Evolutionary conservation across 2,888 invertebrate genomes (phyloP).

Genomic region (Nomada lathburiana): DNA sequence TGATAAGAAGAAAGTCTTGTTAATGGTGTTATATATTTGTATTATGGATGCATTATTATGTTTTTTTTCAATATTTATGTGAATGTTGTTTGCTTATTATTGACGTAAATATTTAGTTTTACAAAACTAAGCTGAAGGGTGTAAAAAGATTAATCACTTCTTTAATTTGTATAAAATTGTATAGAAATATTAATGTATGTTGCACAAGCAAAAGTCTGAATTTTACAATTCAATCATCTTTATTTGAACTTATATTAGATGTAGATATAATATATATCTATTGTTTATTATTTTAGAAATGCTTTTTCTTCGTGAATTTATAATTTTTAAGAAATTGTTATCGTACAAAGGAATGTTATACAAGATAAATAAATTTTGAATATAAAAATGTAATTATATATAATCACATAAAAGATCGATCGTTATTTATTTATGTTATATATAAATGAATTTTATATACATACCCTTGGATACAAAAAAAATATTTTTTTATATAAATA

Average conservation of each 20-base stretch:
- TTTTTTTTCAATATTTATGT: conserved; percentile 33
- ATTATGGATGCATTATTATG: conserved; percentile 47
- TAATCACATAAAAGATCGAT: conserved; percentile 4
- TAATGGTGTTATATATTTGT: conserved; percentile 41
- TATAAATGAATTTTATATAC: background rate
- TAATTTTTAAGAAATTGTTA: conserved; percentile 28
- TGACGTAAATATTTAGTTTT: conserved; percentile 25
- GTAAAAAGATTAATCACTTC: background rate
- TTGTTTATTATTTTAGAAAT: conserved; percentile 12
- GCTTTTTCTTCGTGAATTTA: conserved; percentile 20
- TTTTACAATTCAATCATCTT: conserved; percentile 44
- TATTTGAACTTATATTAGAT: conserved; percentile 27
- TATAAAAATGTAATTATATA: conserved; percentile 20
- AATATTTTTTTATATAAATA: conserved; percentile 3
- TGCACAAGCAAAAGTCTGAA: conserved; percentile 39
- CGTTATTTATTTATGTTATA: conserved; percentile 8
- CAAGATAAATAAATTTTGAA: conserved; percentile 21
- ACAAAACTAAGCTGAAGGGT: conserved; percentile 13
- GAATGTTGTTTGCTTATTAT: conserved; percentile 40
- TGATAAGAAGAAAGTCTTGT: conserved; percentile 51
- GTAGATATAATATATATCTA: conserved; percentile 30
- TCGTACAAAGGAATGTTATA: conserved; percentile 24
- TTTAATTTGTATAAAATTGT: conserved; percentile 30
- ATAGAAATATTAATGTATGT: conserved; percentile 32
- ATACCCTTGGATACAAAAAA: background rate